Evolutionary conservation across 37 sponge, comb jelly and placozoan genomes (phyloP).

Genomic region (Agelas oroides): DNA sequence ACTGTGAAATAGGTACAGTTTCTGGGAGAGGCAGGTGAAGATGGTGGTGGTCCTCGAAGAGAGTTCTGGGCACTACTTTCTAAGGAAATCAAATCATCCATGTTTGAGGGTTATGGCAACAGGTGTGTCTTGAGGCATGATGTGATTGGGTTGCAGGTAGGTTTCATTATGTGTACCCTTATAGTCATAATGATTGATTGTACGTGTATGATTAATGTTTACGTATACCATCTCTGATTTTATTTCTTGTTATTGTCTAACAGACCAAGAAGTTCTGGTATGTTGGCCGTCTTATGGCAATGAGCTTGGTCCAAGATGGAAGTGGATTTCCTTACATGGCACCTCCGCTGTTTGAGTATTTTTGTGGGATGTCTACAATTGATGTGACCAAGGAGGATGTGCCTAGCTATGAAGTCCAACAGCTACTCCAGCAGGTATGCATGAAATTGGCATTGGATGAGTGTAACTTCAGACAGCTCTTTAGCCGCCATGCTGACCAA

Average conservation of each 20-base stretch:
- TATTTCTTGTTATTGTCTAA: neutral
- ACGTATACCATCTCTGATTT: neutral
- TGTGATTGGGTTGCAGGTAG: conserved; percentile 5
- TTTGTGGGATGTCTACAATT: neutral
- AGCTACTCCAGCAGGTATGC: too few relatives aligned
- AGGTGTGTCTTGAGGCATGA: neutral
- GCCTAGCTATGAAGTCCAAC: too few relatives aligned
- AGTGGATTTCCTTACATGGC: conserved; percentile 11
- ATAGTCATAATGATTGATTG: too few relatives aligned
- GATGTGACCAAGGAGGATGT: too few relatives aligned
- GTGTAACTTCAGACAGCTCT: too few relatives aligned
- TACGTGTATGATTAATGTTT: too few relatives aligned
- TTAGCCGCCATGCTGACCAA: too few relatives aligned
- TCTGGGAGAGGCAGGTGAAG: conserved; percentile 7
- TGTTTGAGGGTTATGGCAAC: neutral
- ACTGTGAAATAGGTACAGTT: conserved; percentile 1
- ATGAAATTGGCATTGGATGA: too few relatives aligned
- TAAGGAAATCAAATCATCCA: neutral
- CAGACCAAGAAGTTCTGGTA: neutral
- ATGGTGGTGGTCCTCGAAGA: conserved; percentile 24
- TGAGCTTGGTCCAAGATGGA: neutral
- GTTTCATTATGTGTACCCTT: neutral
- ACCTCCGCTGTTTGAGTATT: neutral
- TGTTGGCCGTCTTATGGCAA: neutral
- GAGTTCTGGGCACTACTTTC: conserved; percentile 21